Conservation (phyloP, 2,888 invertebrate genomes). For the Andrena praecox region DNA sequence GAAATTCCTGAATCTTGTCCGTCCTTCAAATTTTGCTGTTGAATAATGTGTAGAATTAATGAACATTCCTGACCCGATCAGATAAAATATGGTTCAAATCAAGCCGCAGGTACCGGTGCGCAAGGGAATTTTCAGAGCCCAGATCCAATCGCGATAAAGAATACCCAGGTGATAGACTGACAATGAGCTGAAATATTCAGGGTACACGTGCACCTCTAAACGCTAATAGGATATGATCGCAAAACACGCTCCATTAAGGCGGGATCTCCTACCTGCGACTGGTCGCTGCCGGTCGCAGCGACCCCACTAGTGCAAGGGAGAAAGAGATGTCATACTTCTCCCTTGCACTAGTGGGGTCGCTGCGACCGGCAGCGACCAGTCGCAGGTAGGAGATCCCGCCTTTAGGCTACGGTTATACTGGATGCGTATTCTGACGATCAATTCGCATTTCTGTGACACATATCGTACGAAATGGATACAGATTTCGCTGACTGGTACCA, state of each 20-base stretch:
- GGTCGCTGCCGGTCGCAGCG: no score
- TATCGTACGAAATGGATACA: no score
- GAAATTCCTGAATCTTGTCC: not conserved
- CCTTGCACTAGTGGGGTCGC: no score
- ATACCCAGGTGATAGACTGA: not conserved
- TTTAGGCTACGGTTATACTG: not conserved
- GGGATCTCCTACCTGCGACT: no score
- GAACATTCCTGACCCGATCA: not conserved
- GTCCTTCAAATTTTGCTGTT: not conserved
- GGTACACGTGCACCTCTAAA: not conserved
- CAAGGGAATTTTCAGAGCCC: not conserved
- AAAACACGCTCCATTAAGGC: not conserved
- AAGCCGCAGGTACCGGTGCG: not conserved
- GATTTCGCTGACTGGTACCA: no score
- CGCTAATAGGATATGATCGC: not conserved
- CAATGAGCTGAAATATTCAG: not conserved
- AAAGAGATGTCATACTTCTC: no score
- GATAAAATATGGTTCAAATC: not conserved
- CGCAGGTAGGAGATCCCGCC: no score
- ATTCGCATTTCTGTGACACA: no score
- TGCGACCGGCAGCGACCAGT: no score
- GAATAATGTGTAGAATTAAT: not conserved
- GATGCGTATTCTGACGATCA: no score
- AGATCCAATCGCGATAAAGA: conserved; percentile 5
- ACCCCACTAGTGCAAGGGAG: no score